Evolutionary conservation across 2,113 vertebrate genomes (phyloP).

Genomic region (Sminthopsis crassicaudata): DNA sequence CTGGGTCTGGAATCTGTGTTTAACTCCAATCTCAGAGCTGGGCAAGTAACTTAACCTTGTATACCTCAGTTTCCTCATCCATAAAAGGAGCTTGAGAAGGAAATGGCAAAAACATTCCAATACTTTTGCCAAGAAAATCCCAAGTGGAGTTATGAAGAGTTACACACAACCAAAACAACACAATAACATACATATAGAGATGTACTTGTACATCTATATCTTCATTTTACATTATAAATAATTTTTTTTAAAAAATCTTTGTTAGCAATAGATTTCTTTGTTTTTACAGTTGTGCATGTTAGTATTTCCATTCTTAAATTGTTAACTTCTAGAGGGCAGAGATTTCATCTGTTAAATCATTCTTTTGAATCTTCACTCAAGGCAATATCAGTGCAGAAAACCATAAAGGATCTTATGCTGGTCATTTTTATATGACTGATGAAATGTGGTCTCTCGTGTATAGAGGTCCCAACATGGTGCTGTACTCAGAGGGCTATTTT

Average conservation of each 20-base stretch:
- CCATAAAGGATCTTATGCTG: background rate
- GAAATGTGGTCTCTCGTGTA: background rate
- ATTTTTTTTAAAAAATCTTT: background rate
- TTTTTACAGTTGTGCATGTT: background rate
- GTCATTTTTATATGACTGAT: background rate
- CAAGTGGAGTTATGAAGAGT: too few species aligned
- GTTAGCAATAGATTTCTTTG: background rate
- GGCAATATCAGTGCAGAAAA: background rate
- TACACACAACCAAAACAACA: too few species aligned
- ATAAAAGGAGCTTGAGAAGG: too few species aligned
- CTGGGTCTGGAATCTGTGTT: background rate
- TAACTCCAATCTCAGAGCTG: too few species aligned
- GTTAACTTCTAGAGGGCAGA: background rate
- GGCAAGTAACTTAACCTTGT: too few species aligned
- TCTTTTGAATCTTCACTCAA: background rate
- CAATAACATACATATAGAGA: background rate
- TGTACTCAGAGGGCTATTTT: too few species aligned
- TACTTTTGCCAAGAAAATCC: too few species aligned
- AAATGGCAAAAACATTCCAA: too few species aligned
- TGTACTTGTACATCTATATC: background rate
- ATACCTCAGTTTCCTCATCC: too few species aligned
- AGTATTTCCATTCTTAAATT: background rate
- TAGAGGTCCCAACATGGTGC: background rate
- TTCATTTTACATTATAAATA: background rate
- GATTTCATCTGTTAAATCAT: background rate